A percentile compares a stretch with the other conserved stretches of the same genome.
Evolutionary conservation across 2,888 invertebrate species (phyloP).

Genomic region (Eilema sororculum): DNA sequence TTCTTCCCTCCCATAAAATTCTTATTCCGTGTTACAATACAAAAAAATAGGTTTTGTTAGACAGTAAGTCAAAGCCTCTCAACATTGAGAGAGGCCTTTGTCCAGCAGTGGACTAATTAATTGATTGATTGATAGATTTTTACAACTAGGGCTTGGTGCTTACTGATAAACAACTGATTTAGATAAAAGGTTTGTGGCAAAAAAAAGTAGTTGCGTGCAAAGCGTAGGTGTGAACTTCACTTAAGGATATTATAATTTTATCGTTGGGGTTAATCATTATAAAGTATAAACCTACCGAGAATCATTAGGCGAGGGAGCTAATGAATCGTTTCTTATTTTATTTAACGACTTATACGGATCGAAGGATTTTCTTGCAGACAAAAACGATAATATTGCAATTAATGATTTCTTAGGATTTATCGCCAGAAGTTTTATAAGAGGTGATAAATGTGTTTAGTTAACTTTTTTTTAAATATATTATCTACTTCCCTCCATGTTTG

Average conservation of each 20-base stretch:
- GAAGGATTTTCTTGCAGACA: constrained; percentile 24
- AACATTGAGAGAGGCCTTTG: no score
- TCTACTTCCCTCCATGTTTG: background rate
- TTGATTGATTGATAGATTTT: no score
- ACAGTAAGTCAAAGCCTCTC: no score
- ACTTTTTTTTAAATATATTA: background rate
- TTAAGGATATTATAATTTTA: constrained; percentile 32
- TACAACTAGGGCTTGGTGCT: background rate
- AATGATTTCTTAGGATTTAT: constrained; percentile 36
- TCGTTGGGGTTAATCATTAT: constrained; percentile 25
- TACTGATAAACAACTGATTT: background rate
- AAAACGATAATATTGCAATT: constrained; percentile 17
- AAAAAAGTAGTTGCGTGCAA: constrained; percentile 34
- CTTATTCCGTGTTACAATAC: no score
- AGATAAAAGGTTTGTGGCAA: background rate
- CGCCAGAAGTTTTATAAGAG: constrained; percentile 3
- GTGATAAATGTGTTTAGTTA: background rate
- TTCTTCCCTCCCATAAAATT: no score
- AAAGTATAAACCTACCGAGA: constrained; percentile 37
- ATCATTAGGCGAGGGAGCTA: constrained; percentile 36
- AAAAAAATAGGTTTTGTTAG: no score
- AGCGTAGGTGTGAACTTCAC: constrained; percentile 34
- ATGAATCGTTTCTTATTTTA: constrained; percentile 32
- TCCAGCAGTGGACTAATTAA: no score
- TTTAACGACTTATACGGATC: constrained; percentile 40